These are phyloP conservation scores for Yponomeuta plumbellus DNA, from an alignment of 2,888 invertebrate species.

Conservation along the genomic window DNA sequence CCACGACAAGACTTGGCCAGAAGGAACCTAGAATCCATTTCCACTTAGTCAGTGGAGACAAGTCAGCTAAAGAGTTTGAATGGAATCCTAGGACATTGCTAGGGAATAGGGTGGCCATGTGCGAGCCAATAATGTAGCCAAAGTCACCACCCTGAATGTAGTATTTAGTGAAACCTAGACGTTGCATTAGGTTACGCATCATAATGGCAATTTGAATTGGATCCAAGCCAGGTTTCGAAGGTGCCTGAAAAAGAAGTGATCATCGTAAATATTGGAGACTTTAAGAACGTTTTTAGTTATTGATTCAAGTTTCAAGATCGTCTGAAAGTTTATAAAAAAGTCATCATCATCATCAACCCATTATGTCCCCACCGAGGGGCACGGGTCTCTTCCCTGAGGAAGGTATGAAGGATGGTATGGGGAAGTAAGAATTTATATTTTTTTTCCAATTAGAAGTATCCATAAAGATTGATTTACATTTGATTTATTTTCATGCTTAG, in stretches of 20 bases:
- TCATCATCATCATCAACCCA: no score
- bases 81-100: conserved; percentile 75
- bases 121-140: conserved; percentile 79
- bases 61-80: conserved; percentile 78
- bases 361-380: no score
- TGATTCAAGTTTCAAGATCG: no score
- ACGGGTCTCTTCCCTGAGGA: no score
- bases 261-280: no score
- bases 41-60: conserved; percentile 37
- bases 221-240: conserved; percentile 77
- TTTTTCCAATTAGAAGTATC: no score
- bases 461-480: no score
- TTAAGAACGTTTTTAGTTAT: no score
- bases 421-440: no score
- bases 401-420: no score
- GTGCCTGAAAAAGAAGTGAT: conserved; percentile 45
- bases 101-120: conserved; percentile 80
- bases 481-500: no score
- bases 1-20: conserved; percentile 68
- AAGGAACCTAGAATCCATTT: conserved; percentile 61
- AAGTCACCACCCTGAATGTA: conserved; percentile 87
- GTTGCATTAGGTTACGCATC: conserved; percentile 83
- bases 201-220: conserved; percentile 75
- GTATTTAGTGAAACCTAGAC: conserved; percentile 79
- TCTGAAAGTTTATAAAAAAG: no score